Evolutionary conservation across 2,888 invertebrate genomes (phyloP).

Genomic region (Paralinhomoeus sp.): DNA sequence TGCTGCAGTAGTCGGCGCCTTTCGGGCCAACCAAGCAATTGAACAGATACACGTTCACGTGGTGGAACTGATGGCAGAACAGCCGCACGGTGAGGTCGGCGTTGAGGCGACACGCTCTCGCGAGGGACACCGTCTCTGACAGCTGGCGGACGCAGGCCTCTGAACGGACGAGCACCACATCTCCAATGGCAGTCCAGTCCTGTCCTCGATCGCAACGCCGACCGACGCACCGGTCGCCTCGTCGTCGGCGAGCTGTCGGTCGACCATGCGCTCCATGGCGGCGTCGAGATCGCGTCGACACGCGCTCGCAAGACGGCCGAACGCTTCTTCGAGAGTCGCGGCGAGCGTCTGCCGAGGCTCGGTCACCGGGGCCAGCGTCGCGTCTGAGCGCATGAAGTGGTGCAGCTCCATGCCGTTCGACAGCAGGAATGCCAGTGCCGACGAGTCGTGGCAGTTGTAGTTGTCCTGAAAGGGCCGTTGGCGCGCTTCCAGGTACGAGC

Average conservation of each 20-base stretch:
- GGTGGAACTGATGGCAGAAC: constrained; percentile 84
- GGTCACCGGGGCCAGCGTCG: constrained; percentile 70
- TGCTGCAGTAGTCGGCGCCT: constrained; percentile 12
- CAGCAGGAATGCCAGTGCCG: constrained; percentile 61
- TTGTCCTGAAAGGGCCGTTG: constrained; percentile 29
- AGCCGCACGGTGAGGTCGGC: constrained; percentile 94
- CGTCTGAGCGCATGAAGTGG: constrained; percentile 67
- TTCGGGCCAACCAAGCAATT: constrained; percentile 36
- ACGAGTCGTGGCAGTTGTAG: constrained; percentile 59
- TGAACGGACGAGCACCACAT: too few species aligned
- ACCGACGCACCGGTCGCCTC: constrained; percentile 2
- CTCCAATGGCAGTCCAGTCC: too few species aligned
- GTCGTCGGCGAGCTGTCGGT: not conserved
- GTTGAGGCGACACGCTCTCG: constrained; percentile 78
- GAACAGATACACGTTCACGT: constrained; percentile 76
- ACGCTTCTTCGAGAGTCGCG: constrained; percentile 73
- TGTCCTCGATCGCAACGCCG: too few species aligned
- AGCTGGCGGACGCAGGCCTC: constrained; percentile 10
- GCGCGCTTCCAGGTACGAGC: too few species aligned
- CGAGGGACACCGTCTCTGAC: constrained; percentile 55
- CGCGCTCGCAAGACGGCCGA: constrained; percentile 38
- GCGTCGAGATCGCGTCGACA: constrained; percentile 26
- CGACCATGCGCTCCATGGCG: constrained; percentile 26
- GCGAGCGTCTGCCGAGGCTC: constrained; percentile 79
- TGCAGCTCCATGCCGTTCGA: constrained; percentile 79